Conservation (phyloP, 2,888 invertebrate species). For the Rhorus exstirpatorius region DNA sequence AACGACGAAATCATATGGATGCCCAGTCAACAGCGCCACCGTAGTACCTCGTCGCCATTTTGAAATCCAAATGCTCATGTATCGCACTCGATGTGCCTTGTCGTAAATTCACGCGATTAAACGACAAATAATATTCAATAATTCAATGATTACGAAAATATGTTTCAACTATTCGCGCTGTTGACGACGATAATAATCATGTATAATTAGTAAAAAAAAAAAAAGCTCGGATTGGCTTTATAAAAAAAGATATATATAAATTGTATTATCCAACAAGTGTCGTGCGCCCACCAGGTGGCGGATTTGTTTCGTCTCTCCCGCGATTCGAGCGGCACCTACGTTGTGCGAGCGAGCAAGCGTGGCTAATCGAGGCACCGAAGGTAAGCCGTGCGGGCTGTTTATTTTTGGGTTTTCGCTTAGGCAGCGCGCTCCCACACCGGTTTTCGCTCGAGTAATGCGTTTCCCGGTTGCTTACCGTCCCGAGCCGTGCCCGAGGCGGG, state of each 20-base stretch:
- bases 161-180: no score
- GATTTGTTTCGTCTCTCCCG: conserved; percentile 32
- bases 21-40: not conserved
- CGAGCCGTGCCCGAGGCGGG: conserved; percentile 78
- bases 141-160: no score
- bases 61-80: not conserved
- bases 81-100: not conserved
- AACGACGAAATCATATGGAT: not conserved
- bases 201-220: no score
- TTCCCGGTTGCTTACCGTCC: conserved; percentile 76
- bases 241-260: not conserved
- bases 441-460: conserved; percentile 79
- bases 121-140: no score
- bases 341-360: conserved; percentile 88
- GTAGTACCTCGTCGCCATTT: conserved; percentile 7
- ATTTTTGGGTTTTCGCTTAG: conserved; percentile 81
- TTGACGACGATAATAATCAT: no score
- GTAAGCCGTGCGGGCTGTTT: conserved; percentile 87
- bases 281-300: conserved; percentile 59
- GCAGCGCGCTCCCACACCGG: conserved; percentile 76
- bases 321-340: conserved; percentile 69
- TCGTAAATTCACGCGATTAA: not conserved
- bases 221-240: not conserved
- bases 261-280: not conserved
- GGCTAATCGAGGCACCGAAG: conserved; percentile 96